Conservation (phyloP, 2,888 invertebrate species). For the Arge pagana region DNA sequence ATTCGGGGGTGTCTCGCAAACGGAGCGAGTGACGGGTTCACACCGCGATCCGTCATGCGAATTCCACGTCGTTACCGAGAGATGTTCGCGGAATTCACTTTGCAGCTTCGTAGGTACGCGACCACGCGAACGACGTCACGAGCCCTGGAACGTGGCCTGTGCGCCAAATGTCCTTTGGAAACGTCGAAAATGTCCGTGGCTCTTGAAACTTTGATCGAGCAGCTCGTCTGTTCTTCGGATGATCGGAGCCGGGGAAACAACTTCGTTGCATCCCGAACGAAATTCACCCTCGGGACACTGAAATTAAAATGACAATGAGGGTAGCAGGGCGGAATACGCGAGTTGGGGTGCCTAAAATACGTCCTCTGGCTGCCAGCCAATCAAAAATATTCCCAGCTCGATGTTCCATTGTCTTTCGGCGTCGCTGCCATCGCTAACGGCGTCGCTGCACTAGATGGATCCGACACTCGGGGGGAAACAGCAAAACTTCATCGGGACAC, state of each 20-base stretch:
- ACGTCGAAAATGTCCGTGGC: neutral
- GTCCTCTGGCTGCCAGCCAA: constrained; percentile 51
- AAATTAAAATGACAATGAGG: constrained; percentile 58
- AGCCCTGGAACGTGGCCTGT: neutral
- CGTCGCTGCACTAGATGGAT: neutral
- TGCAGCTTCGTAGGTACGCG: neutral
- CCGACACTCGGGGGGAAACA: neutral
- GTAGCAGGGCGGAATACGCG: constrained; percentile 42
- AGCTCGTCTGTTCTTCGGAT: no score
- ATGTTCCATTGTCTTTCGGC: neutral
- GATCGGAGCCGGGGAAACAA: no score
- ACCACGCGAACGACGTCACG: no score
- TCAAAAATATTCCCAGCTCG: constrained; percentile 42
- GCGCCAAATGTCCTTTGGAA: neutral
- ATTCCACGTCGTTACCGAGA: neutral
- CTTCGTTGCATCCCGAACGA: no score
- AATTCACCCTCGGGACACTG: constrained; percentile 47
- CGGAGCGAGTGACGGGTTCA: constrained; percentile 38
- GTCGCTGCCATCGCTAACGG: constrained; percentile 48
- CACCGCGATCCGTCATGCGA: neutral
- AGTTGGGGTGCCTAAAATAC: constrained; percentile 49
- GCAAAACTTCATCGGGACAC: constrained; percentile 17
- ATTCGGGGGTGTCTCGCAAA: constrained; percentile 42
- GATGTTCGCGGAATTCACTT: constrained; percentile 29
- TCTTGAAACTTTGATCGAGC: no score